A percentile compares a stretch with the other conserved stretches of the same genome.
Evolutionary conservation across 2,797 vertebrate species (phyloP).

Genomic region (Chloroceryle inda): DNA sequence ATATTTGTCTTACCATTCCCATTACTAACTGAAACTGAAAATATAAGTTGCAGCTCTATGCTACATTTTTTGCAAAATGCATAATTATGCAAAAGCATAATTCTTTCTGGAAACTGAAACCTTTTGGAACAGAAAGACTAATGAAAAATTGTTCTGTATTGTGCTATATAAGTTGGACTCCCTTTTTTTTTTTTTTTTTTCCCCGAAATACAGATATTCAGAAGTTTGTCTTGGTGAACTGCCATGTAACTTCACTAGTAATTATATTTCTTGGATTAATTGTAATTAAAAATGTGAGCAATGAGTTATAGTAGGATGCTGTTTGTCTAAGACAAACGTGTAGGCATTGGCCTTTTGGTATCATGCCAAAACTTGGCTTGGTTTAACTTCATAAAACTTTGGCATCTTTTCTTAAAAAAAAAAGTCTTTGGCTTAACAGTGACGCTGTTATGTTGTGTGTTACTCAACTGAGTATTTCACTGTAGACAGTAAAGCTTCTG

Average conservation of each 20-base stretch:
- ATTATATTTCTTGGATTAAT: slow-evolving; percentile 27
- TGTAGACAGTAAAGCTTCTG: neutral
- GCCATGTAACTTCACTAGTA: neutral
- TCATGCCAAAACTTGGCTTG: neutral
- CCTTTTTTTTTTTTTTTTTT: neutral
- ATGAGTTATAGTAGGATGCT: neutral
- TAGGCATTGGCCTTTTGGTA: neutral
- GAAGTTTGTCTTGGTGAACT: neutral
- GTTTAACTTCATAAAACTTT: neutral
- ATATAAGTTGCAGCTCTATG: neutral
- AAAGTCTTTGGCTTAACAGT: neutral
- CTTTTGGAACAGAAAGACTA: neutral
- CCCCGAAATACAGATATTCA: neutral
- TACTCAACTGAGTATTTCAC: neutral
- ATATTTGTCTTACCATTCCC: neutral
- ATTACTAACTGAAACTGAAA: neutral
- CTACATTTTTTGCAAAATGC: neutral
- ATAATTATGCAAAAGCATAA: neutral
- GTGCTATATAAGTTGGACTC: neutral
- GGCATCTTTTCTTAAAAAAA: neutral
- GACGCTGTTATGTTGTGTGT: fast-evolving
- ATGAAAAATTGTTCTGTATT: neutral
- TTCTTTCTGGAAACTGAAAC: neutral
- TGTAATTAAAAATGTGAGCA: neutral
- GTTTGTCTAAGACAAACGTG: neutral